Evolutionary conservation across 2,797 vertebrate genomes (phyloP).

Genomic region (Harpagifer antarcticus): DNA sequence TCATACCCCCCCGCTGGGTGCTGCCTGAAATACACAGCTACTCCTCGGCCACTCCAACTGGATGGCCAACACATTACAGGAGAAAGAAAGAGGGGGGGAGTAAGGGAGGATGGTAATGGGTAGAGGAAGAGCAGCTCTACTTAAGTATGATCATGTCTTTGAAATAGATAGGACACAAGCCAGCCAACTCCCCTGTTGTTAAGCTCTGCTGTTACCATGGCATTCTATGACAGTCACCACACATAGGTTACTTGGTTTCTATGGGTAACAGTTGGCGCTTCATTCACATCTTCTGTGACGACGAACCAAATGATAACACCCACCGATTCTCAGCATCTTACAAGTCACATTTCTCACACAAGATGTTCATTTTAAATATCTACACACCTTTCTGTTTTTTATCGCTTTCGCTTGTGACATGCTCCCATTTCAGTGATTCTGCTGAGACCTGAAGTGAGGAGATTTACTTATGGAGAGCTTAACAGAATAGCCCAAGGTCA

Average conservation of each 20-base stretch:
- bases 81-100: background rate
- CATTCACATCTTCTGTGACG: conserved; percentile 45
- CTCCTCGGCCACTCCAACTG: conserved; percentile 62
- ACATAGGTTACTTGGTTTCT: conserved; percentile 75
- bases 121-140: conserved; percentile 47
- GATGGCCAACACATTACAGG: conserved; percentile 62
- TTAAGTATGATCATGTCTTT: conserved; percentile 64
- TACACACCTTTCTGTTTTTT: background rate
- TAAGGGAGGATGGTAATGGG: conserved; percentile 35
- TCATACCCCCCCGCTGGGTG: conserved; percentile 66
- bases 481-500: conserved; percentile 73
- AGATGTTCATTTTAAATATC: conserved; percentile 25
- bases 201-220: conserved; percentile 78
- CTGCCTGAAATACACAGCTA: conserved; percentile 67
- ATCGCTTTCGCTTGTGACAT: background rate
- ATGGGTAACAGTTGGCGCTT: conserved; percentile 63
- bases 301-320: conserved; percentile 22
- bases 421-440: conserved; percentile 50
- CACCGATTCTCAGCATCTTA: conserved; percentile 7
- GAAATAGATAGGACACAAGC: conserved; percentile 63
- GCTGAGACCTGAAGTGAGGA: conserved; percentile 57
- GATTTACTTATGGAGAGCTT: conserved; percentile 51
- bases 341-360: conserved; percentile 15
- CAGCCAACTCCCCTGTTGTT: conserved; percentile 59
- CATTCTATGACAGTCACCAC: conserved; percentile 64